Conservation (phyloP, 2,797 vertebrate species). For the Melanotaenia trifasciata region DNA sequence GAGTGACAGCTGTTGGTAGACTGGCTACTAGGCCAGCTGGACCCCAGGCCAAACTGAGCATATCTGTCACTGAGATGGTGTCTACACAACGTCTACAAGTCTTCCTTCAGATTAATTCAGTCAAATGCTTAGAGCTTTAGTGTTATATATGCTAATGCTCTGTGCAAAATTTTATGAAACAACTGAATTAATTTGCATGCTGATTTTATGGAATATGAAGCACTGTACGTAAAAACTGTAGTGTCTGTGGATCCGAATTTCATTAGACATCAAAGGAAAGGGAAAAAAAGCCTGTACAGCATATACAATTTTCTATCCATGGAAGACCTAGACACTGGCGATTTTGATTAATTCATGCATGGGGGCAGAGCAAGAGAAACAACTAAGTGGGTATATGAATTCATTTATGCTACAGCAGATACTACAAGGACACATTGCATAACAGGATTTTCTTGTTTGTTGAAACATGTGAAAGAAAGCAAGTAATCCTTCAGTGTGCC, state of each 20-base stretch:
- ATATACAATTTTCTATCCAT: neutral
- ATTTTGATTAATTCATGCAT: constrained; percentile 7
- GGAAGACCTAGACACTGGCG: constrained; percentile 1
- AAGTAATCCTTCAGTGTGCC: neutral
- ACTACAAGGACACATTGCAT: constrained; percentile 1
- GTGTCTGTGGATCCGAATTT: constrained; percentile 19
- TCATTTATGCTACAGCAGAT: constrained; percentile 2
- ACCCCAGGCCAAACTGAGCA: constrained; percentile 55
- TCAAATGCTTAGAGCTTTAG: constrained; percentile 56
- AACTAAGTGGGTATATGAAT: constrained; percentile 13
- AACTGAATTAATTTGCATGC: constrained; percentile 65
- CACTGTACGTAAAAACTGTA: constrained; percentile 20
- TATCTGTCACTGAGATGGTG: constrained; percentile 68
- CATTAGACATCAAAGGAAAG: constrained; percentile 25
- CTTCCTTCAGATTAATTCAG: constrained; percentile 62
- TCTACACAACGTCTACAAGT: constrained; percentile 54
- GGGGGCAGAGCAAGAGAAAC: neutral
- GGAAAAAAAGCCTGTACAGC: neutral
- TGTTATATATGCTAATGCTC: constrained; percentile 65
- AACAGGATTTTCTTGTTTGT: constrained; percentile 1
- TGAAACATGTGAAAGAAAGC: constrained; percentile 9
- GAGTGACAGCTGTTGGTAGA: constrained; percentile 78
- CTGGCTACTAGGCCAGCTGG: constrained; percentile 53
- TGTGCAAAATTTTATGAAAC: constrained; percentile 47
- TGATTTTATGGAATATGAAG: constrained; percentile 50